A percentile compares a stretch with the other conserved stretches of the same genome.
phyloP scores from a whole-genome alignment of 2,113 vertebrate genomes.

The Gymnorhina tibicen region DNA sequence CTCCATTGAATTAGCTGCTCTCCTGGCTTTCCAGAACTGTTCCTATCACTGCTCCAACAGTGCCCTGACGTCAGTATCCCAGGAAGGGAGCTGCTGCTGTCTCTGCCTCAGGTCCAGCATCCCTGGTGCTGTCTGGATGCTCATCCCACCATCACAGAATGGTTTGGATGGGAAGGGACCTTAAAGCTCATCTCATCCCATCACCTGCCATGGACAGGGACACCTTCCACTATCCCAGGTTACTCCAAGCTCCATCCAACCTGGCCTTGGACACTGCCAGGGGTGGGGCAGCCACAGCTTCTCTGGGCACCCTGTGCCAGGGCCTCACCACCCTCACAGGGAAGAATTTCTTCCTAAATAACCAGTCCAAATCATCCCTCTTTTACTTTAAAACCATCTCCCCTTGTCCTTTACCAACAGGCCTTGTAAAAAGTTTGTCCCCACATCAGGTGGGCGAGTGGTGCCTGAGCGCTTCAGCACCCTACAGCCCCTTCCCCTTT shows the following conservation, averaged over 20 bases:
- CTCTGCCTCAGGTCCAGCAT: not conserved
- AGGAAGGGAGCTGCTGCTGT: not conserved
- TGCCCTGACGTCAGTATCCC: not conserved
- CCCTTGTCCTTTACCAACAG: not conserved
- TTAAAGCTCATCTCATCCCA: not conserved
- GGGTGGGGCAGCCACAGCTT: not conserved
- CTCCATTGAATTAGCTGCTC: conserved; percentile 4
- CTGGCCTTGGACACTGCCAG: too few relatives aligned
- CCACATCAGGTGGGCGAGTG: accelerated
- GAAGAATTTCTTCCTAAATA: not conserved
- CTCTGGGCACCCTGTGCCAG: not conserved
- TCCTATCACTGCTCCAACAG: not conserved
- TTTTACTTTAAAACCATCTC: not conserved
- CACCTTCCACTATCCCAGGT: not conserved
- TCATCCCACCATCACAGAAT: not conserved
- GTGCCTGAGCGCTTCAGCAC: not conserved
- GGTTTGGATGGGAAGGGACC: not conserved
- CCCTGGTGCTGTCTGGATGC: not conserved
- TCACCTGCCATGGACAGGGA: not conserved
- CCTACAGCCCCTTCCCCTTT: not conserved
- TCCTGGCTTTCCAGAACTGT: not conserved
- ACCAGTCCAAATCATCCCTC: not conserved
- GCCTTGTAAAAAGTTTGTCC: not conserved
- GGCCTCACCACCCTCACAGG: not conserved
- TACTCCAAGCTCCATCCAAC: not conserved